phyloP scores from a whole-genome alignment of 2,888 invertebrate genomes.

The Steinernema scapterisci region DNA sequence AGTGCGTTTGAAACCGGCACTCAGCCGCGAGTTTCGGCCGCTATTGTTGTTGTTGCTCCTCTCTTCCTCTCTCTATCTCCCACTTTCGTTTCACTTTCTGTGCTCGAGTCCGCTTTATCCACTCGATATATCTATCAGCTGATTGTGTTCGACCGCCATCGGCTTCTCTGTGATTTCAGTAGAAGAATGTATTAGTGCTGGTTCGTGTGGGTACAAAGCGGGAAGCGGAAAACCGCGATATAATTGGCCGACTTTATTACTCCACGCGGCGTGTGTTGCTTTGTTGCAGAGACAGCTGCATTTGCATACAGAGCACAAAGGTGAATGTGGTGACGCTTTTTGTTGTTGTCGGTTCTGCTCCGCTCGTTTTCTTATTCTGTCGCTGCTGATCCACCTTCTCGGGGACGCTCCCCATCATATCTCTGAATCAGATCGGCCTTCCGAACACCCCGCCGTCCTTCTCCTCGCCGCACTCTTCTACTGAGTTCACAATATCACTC shows the following conservation, averaged over 20 bases:
- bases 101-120: conserved; percentile 28
- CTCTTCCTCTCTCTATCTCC: conserved; percentile 3
- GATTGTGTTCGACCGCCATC: conserved; percentile 3
- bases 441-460: background rate
- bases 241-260: too few species aligned
- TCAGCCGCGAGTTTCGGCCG: background rate
- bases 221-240: background rate
- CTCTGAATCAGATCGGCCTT: conserved; percentile 32
- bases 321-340: background rate
- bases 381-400: conserved; percentile 16
- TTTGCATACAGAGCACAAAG: conserved; percentile 28
- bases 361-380: conserved; percentile 2
- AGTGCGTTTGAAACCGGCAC: background rate
- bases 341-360: conserved; percentile 2
- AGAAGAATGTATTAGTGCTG: background rate
- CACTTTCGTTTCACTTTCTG: conserved; percentile 25
- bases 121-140: conserved; percentile 31
- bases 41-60: conserved; percentile 28
- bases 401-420: background rate
- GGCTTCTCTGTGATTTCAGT: background rate
- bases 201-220: conserved; percentile 7
- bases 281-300: background rate
- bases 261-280: too few species aligned
- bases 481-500: conserved; percentile 14
- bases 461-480: conserved; percentile 14